These are phyloP conservation scores for Typhlomys cinereus DNA, from an alignment of 2,113 vertebrate species.

Conservation along the genomic window DNA sequence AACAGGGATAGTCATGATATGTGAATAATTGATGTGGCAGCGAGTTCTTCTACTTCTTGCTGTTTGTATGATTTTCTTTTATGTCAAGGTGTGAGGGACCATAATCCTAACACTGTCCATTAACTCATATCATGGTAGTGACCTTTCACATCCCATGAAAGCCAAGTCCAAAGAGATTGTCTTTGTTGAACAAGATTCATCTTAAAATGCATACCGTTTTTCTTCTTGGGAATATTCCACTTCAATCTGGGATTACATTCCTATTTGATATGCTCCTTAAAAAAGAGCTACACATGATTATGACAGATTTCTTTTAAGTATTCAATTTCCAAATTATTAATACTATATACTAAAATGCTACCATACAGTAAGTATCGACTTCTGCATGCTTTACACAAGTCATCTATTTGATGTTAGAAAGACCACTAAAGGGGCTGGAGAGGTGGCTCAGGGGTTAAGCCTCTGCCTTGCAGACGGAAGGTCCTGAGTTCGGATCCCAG, in stretches of 20 bases:
- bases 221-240: not conserved
- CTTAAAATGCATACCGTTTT: slow-evolving; percentile 1
- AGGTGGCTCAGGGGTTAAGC: no score
- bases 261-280: not conserved
- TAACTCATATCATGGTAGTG: not conserved
- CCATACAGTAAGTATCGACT: not conserved
- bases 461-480: no score
- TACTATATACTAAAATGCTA: not conserved
- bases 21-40: slow-evolving; percentile 25
- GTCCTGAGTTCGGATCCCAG: no score
- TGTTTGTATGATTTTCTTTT: slow-evolving; percentile 12
- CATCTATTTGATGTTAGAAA: slow-evolving; percentile 8
- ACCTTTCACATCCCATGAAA: slow-evolving; percentile 24
- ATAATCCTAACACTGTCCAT: not conserved
- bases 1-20: not conserved
- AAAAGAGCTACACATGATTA: not conserved
- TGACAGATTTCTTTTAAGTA: not conserved
- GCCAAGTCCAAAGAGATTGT: not conserved
- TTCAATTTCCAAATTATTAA: not conserved
- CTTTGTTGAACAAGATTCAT: no score
- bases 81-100: not conserved
- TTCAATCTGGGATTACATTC: not conserved
- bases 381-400: not conserved
- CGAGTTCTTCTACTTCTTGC: slow-evolving; percentile 17
- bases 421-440: not conserved